Percentiles rank a stretch among this genome's conserved stretches.
Evolutionary conservation across 2,888 invertebrate genomes (phyloP).

Genomic region (Iphiclides podalirius): DNA sequence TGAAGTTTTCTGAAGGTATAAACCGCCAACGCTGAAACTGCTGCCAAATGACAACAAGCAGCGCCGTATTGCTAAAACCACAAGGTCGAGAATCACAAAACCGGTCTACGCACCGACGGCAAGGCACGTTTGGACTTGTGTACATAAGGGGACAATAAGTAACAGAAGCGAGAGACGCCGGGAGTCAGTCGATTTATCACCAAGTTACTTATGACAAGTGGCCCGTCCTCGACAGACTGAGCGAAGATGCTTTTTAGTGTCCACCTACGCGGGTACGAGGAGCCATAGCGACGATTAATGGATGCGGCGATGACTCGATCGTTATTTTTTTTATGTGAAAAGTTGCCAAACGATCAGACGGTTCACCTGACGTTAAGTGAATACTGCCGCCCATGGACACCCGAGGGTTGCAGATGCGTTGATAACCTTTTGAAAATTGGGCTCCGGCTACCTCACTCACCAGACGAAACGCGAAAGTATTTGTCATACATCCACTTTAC

Average conservation of each 20-base stretch:
- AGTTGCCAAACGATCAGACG: too few species aligned
- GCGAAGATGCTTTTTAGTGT: conserved; percentile 68
- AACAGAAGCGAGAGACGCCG: conserved; percentile 67
- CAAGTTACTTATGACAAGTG: conserved; percentile 72
- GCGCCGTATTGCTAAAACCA: background rate
- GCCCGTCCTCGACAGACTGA: conserved; percentile 60
- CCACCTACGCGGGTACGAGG: conserved; percentile 36
- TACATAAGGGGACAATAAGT: conserved; percentile 71
- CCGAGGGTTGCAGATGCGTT: too few species aligned
- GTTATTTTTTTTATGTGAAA: too few species aligned
- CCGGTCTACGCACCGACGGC: background rate
- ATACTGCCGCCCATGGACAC: too few species aligned
- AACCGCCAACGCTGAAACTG: conserved; percentile 23
- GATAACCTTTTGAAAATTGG: too few species aligned
- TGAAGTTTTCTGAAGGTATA: conserved; percentile 40
- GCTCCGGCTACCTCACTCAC: too few species aligned
- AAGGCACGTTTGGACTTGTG: conserved; percentile 31
- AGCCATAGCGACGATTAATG: background rate
- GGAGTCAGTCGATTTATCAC: conserved; percentile 68
- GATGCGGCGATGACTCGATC: conserved; percentile 17
- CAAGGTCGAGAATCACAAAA: conserved; percentile 30
- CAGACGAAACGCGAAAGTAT: too few species aligned
- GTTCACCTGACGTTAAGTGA: too few species aligned
- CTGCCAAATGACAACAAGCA: background rate
- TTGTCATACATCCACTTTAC: too few species aligned